Evolutionary conservation across 2,888 invertebrate genomes (phyloP).

Genomic region (Hydropsyche betteni): DNA sequence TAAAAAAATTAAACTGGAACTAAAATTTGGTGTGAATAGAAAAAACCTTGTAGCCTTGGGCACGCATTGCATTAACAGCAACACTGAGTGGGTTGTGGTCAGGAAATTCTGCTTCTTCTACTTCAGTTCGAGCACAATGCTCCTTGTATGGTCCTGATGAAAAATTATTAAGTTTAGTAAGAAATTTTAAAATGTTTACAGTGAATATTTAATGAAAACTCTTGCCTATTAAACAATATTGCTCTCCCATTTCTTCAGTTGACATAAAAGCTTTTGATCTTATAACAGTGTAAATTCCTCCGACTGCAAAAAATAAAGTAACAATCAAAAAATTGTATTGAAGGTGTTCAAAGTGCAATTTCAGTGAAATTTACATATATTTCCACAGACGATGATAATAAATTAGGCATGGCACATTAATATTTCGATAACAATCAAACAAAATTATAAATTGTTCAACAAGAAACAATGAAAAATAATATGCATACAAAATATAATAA

Average conservation of each 20-base stretch:
- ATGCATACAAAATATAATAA: no score
- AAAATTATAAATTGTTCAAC: no score
- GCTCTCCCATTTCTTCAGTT: slow-evolving; percentile 97
- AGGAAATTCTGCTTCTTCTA: slow-evolving; percentile 91
- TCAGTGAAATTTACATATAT: background rate
- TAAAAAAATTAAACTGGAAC: background rate
- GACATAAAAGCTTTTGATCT: slow-evolving; percentile 97
- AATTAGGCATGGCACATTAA: no score
- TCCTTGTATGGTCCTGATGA: slow-evolving; percentile 87
- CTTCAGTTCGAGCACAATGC: slow-evolving; percentile 90
- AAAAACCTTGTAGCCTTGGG: slow-evolving; percentile 85
- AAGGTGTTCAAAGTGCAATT: background rate
- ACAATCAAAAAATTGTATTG: no score
- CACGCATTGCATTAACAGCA: slow-evolving; percentile 81
- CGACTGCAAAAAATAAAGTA: slow-evolving; percentile 72
- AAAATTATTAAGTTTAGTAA: background rate
- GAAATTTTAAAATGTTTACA: background rate
- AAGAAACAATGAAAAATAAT: no score
- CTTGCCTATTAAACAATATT: slow-evolving; percentile 88
- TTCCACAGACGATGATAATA: no score
- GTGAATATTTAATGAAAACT: slow-evolving; percentile 51
- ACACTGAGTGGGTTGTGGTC: slow-evolving; percentile 75
- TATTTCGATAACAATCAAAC: no score
- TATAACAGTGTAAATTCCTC: slow-evolving; percentile 99
- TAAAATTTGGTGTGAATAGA: slow-evolving; percentile 16